Evolutionary conservation across 2,113 vertebrate species (phyloP), one percentile per base, ranked within the genome.

Genomic region (Brienomyrus brachyistius): DNA sequence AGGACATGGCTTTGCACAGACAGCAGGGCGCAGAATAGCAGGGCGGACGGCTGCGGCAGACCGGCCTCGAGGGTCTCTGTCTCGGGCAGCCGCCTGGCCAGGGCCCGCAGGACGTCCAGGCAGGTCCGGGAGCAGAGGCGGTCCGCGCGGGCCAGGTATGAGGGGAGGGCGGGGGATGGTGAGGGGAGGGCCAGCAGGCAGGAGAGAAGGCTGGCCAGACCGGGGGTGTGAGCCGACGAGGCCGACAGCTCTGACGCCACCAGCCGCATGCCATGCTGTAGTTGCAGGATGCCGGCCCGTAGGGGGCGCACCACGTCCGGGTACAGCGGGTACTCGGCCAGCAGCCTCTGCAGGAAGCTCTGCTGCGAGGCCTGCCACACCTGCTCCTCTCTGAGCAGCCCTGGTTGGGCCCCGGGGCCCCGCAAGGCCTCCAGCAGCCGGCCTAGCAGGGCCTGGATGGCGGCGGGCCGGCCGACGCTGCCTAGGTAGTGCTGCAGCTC

Each of bases 291-390:
- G 48, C 97, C 97, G 0, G 96, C 95, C 48, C 96, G 95, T 6
- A 99, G 90, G 0, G 98, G 98, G 6, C 93, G 31, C 0, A 98
- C 90, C 7, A 95, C 94, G 5, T 99, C 98, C 0, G 98, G 98
- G 91, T 97, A 99, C 0, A 95, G 92, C 0, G 96, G 94, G 47
- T 97, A 99, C 2, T 98, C 97, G 10, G 98, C 97, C 0, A 92
- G 88, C 89, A 99, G 95, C 62, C 95, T 96, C 89, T 95, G 97
- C 51, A 95, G 94, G 85, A 99, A 99, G 77, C 96, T 97, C 51
- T 98, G 96, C 91, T 99, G 98, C 0, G 98, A 99, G 3, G 95
- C 95, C 43, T 99, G 98, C 98, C 98, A 99, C 0, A 97, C 96
- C 0, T 95, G 95, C 92, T 99, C 98, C 91, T 99, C 98, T 51